Conservation (phyloP, 2,888 invertebrate species). For the Scotopteryx bipunctaria region DNA sequence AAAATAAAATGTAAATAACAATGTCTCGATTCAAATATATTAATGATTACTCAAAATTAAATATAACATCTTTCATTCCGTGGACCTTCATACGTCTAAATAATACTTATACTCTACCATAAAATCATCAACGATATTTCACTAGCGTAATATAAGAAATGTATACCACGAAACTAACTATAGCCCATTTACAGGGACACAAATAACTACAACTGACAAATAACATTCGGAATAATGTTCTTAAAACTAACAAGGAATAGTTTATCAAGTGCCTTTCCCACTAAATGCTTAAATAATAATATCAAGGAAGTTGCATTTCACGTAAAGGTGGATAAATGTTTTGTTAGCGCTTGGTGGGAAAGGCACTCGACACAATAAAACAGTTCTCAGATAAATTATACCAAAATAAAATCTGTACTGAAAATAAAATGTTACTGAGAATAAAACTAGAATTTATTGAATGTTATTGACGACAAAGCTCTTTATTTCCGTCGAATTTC, state of each 20-base stretch:
- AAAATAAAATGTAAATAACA: slow-evolving; percentile 58
- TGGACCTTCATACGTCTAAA: slow-evolving; percentile 46
- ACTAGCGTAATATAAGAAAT: slow-evolving; percentile 52
- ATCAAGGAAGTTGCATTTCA: no score
- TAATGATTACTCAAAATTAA: slow-evolving; percentile 62
- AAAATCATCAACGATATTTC: slow-evolving; percentile 60
- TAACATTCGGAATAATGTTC: slow-evolving; percentile 32
- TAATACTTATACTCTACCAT: slow-evolving; percentile 62
- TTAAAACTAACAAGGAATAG: slow-evolving; percentile 56
- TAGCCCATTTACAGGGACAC: slow-evolving; percentile 8
- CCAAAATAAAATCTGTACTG: slow-evolving; percentile 20
- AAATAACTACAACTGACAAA: slow-evolving; percentile 24
- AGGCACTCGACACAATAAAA: slow-evolving; percentile 15
- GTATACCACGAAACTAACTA: slow-evolving; percentile 33
- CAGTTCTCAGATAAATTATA: slow-evolving; percentile 19
- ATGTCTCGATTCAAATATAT: slow-evolving; percentile 53
- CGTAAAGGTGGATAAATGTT: no score
- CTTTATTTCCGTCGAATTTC: slow-evolving; percentile 68
- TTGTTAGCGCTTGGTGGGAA: slow-evolving; percentile 12
- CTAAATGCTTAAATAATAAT: no score
- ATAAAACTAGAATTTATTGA: slow-evolving; percentile 53
- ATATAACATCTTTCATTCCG: slow-evolving; percentile 36
- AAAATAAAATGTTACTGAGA: slow-evolving; percentile 21
- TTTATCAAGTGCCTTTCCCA: slow-evolving; percentile 42
- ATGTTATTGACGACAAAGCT: slow-evolving; percentile 67